Percentiles rank a stretch among this genome's conserved stretches.
Conservation (phyloP, 2,113 vertebrate genomes). For the Phalacrocorax aristotelis region DNA sequence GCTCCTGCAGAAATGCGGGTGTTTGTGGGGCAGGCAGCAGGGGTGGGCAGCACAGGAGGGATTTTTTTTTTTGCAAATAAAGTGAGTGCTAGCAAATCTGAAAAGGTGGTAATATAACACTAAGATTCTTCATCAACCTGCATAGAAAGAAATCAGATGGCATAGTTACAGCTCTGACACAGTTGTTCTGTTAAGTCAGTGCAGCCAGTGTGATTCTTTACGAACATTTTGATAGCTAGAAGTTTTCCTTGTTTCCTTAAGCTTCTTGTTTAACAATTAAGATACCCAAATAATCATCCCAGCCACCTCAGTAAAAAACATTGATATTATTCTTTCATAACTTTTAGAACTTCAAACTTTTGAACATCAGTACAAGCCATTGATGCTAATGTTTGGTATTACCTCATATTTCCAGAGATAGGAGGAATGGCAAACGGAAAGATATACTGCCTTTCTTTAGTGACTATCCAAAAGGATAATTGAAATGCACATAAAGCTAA, state of each 20-base stretch:
- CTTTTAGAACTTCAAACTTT: not conserved
- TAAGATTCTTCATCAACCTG: not conserved
- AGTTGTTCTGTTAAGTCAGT: not conserved
- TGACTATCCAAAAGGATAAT: not conserved
- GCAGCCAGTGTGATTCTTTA: not conserved
- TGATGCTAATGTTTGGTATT: not conserved
- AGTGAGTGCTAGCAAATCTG: not conserved
- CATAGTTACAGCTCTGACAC: not conserved
- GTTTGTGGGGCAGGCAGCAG: not conserved
- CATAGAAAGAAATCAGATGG: not conserved
- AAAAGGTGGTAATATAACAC: not conserved
- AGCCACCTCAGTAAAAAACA: fast-evolving
- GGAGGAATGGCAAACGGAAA: not conserved
- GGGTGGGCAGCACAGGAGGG: fast-evolving
- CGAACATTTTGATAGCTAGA: not conserved
- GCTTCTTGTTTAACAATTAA: not conserved
- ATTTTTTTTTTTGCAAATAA: not conserved
- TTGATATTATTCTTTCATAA: not conserved
- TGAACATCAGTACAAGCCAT: not conserved
- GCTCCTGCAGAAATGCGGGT: not conserved
- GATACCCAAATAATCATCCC: not conserved
- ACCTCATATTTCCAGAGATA: not conserved
- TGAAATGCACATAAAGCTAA: not conserved
- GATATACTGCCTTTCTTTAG: not conserved
- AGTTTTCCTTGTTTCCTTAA: not conserved